These are phyloP conservation scores for Anabacerthia variegaticeps DNA, from an alignment of 2,797 vertebrate species.

Conservation along the genomic window DNA sequence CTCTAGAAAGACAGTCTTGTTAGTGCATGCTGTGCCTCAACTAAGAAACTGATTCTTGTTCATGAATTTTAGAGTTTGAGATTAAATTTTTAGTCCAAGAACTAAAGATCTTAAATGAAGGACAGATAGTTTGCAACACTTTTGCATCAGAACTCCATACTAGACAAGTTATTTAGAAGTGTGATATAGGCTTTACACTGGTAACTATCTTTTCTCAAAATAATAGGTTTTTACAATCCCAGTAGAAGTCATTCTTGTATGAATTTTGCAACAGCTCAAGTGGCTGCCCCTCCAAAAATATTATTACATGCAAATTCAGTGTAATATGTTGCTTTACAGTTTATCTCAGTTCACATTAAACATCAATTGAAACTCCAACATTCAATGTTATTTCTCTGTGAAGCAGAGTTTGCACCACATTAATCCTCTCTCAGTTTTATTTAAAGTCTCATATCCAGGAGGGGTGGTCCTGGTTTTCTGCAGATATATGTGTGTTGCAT, in stretches of 20 bases:
- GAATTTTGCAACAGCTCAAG: background rate
- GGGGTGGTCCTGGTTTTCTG: background rate
- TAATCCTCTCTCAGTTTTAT: background rate
- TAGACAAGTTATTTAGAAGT: background rate
- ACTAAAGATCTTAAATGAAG: background rate
- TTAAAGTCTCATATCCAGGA: background rate
- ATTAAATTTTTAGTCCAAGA: background rate
- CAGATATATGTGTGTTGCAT: background rate
- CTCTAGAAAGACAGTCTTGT: background rate
- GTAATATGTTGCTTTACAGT: background rate
- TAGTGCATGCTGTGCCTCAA: background rate
- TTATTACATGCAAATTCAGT: background rate
- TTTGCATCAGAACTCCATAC: background rate
- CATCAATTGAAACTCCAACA: background rate
- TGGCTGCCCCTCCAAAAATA: background rate
- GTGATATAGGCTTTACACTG: background rate
- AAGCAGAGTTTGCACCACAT: background rate
- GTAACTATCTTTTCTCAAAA: background rate
- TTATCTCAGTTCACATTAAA: background rate
- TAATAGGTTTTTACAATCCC: background rate
- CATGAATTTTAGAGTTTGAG: background rate
- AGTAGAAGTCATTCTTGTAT: background rate
- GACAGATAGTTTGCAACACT: background rate
- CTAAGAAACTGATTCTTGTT: background rate
- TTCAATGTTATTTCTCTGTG: background rate